A percentile compares a stretch with the other conserved stretches of the same genome.
Conservation (phyloP, 2,113 vertebrate genomes). For the Casuarius casuarius region DNA sequence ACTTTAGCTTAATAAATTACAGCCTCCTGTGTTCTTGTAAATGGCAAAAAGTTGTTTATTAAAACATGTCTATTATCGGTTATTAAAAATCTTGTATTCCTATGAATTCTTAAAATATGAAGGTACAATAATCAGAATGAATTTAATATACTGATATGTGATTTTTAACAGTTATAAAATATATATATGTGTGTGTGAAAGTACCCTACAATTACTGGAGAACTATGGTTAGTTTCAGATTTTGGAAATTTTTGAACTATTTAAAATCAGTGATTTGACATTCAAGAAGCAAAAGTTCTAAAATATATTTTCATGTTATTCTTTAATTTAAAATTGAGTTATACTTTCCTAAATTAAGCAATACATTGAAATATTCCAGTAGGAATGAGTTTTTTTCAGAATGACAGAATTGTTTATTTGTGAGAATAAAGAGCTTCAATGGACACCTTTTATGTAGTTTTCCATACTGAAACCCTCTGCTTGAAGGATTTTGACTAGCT, state of each 20-base stretch:
- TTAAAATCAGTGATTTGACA: background rate
- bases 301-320: background rate
- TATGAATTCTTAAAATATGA: background rate
- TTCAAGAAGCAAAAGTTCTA: background rate
- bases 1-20: background rate
- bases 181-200: too few relatives aligned
- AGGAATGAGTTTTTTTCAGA: background rate
- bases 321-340: background rate
- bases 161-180: too few relatives aligned
- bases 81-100: background rate
- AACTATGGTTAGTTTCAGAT: too few relatives aligned
- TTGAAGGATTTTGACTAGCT: background rate
- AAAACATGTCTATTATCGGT: background rate
- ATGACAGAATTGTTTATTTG: background rate
- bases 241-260: background rate
- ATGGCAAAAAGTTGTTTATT: background rate
- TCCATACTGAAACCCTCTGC: background rate
- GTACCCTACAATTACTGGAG: background rate
- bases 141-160: too few relatives aligned
- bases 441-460: background rate
- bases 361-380: background rate
- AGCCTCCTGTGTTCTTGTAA: background rate
- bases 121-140: too few relatives aligned
- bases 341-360: background rate
- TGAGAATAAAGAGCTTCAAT: background rate